Base-by-base conservation (phyloP, 2,113 vertebrate species). In the Mystacornis crossleyi region DNA sequence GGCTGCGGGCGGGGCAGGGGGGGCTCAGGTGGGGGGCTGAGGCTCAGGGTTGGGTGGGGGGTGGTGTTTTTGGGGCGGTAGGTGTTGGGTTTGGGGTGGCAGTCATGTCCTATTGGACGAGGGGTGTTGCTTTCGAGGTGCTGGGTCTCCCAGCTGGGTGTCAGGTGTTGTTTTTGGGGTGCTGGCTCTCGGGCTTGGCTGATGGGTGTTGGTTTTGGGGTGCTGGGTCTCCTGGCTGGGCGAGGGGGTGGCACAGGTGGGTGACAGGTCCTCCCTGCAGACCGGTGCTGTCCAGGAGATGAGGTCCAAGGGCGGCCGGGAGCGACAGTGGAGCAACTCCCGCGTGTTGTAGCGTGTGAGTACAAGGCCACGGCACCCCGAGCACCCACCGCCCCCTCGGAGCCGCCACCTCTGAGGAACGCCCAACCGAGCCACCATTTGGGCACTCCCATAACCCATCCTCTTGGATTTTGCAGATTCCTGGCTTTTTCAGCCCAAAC, bases 241-340 rank as follows among this genome's bases (percentile, higher is more conserved):
- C 4, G 0, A 10, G 28, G 40, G 17, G 31, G 10, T 18, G 61
- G 34, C 65, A 10, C 24, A 2, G 54, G 18, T 3, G 67, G 66
- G 47, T 42, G 74, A 21, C 5, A 34, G 48, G 0, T 29, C 10
- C 33, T 70, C 62, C 85, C 74, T 9, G 9, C 97, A 99, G 99
- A 98, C 98, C 0, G 98, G 99, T 1, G 98, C 98, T 0, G 98
- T 99, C 25, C 99, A 99, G 96, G 99, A 99, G 94, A 99, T 99
- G 99, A 98, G 98, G 88, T 99, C 98, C 43, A 99, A 99, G 97
- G 98, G 98, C 3, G 97, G 97, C 4, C 98, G 98, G 60, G 98
- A 98, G 91, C 96, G 98, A 89, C 98, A 96, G 18, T 98, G 98
- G 98, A 98, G 94, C 95, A 98, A 48, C 95, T 98, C 98, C 58